A percentile compares a stretch with the other conserved stretches of the same genome.
These are phyloP conservation scores for Dipodomys merriami DNA, from an alignment of 2,113 vertebrate species.

Conservation along the genomic window DNA sequence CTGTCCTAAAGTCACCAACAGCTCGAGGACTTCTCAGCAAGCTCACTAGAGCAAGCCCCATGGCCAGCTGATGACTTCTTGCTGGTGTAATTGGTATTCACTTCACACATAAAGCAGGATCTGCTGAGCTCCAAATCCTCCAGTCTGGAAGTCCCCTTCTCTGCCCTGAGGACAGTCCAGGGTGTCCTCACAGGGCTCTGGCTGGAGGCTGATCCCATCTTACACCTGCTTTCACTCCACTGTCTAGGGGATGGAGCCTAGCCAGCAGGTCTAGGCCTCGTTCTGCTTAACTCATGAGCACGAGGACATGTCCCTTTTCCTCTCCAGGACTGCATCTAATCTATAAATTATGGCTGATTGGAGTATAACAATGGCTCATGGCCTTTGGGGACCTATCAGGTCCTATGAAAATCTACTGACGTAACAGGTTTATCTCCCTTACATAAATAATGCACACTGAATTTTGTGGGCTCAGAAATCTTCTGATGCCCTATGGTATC, in stretches of 20 bases:
- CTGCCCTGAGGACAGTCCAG: not conserved
- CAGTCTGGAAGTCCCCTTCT: not conserved
- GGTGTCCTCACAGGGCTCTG: not conserved
- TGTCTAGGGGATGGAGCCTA: not conserved
- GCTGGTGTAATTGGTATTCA: not conserved
- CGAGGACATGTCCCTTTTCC: not conserved
- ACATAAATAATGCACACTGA: not conserved
- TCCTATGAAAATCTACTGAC: not conserved
- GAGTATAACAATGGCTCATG: not conserved
- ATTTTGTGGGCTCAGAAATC: not conserved
- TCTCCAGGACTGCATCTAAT: not conserved
- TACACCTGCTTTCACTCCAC: not conserved
- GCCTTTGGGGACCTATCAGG: not conserved
- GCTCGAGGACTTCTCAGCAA: not conserved
- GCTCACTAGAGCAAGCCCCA: not conserved
- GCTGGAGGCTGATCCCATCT: not conserved
- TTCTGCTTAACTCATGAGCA: accelerated
- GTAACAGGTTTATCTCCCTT: not conserved
- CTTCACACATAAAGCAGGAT: not conserved
- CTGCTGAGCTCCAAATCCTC: not conserved
- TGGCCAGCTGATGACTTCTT: not conserved
- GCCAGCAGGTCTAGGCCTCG: too few species aligned
- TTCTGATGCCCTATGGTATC: not conserved
- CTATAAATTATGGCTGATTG: not conserved
- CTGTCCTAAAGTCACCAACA: not conserved